phyloP scores from a whole-genome alignment of 1,140 invertebrate genomes.

The Matsumurasca onukii region DNA sequence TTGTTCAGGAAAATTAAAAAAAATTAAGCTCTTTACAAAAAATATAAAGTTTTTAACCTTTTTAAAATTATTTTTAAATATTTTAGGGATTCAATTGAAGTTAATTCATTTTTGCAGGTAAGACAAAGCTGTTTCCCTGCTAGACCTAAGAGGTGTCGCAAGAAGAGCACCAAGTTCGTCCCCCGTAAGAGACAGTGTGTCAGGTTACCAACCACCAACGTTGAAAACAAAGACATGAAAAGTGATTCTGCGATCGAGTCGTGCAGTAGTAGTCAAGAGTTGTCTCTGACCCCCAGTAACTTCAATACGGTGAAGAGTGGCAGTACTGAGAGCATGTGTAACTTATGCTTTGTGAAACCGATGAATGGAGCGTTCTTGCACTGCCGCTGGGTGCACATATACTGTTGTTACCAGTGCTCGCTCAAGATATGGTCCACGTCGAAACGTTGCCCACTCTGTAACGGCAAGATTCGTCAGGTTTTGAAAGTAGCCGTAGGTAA shows the following conservation, averaged over 20 bases:
- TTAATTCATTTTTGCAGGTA: background rate
- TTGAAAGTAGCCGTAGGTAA: background rate
- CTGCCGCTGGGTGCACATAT: conserved; percentile 10
- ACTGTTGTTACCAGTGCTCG: background rate
- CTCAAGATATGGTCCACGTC: conserved; percentile 7
- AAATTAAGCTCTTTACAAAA: background rate
- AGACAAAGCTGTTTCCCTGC: conserved; percentile 5
- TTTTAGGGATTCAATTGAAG: background rate
- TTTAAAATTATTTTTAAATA: background rate
- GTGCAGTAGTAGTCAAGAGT: background rate
- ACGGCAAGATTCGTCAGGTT: background rate
- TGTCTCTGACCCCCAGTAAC: background rate
- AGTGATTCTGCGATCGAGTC: background rate
- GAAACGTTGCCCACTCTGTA: conserved; percentile 1
- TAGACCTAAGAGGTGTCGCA: background rate
- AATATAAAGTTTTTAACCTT: background rate
- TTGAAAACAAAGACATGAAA: background rate
- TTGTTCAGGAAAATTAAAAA: too few relatives aligned
- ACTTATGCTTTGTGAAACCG: background rate
- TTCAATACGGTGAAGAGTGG: background rate
- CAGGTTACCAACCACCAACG: background rate
- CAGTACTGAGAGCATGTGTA: background rate
- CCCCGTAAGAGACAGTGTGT: background rate
- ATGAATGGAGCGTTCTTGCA: background rate
- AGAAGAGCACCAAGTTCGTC: background rate